Evolutionary conservation across 2,113 vertebrate species (phyloP).

Genomic region (Pluvianellus socialis): DNA sequence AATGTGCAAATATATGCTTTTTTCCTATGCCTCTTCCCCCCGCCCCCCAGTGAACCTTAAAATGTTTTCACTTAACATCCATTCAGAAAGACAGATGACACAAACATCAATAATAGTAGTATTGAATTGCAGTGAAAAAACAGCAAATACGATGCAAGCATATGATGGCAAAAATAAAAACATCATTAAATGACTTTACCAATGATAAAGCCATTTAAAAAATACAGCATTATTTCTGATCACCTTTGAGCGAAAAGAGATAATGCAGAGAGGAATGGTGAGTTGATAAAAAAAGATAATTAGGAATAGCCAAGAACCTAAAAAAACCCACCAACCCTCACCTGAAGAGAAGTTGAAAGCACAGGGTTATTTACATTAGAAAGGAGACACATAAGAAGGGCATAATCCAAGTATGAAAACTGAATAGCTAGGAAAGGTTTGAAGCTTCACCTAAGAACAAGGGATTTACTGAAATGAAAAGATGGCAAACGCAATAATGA

Average conservation of each 20-base stretch:
- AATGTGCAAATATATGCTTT: not conserved
- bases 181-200: not conserved
- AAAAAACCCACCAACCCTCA: not conserved
- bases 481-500: not conserved
- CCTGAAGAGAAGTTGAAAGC: constrained; percentile 11
- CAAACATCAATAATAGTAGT: not conserved
- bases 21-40: not conserved
- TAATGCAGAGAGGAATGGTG: not conserved
- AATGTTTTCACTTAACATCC: not conserved
- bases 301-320: not conserved
- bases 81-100: not conserved
- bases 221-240: not conserved
- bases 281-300: not conserved
- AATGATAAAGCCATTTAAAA: not conserved
- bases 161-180: not conserved
- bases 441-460: not conserved
- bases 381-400: not conserved
- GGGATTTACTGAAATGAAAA: constrained; percentile 10
- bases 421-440: not conserved
- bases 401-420: not conserved
- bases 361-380: constrained; percentile 21
- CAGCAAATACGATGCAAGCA: not conserved
- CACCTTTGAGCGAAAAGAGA: not conserved
- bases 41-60: not conserved
- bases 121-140: not conserved